Evolutionary conservation across 2,797 vertebrate species (phyloP).

Genomic region (Octomys mimax): DNA sequence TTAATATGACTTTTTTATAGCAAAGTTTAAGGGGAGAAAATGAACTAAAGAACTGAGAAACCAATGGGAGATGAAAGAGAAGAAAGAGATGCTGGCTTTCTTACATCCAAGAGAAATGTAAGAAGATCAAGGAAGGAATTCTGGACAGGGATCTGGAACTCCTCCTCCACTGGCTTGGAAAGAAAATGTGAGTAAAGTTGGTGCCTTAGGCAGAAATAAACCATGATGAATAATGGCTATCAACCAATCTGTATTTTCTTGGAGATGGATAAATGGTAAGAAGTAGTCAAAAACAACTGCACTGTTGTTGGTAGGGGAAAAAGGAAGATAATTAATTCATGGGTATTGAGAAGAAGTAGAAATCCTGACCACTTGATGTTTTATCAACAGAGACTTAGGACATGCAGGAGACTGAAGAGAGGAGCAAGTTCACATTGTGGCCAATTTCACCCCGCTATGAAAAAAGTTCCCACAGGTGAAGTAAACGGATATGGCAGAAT

Average conservation of each 20-base stretch:
- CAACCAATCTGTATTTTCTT: background rate
- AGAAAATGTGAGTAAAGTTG: background rate
- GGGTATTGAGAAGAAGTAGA: background rate
- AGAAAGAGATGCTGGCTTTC: background rate
- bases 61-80: background rate
- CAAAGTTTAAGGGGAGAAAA: background rate
- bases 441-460: background rate
- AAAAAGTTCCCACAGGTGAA: background rate
- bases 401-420: background rate
- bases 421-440: background rate
- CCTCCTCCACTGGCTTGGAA: background rate
- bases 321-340: background rate
- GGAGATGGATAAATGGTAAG: background rate
- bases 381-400: background rate
- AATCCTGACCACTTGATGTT: background rate
- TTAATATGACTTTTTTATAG: background rate
- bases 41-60: background rate
- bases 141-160: background rate
- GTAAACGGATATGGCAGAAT: background rate
- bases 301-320: background rate
- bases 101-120: background rate
- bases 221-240: background rate
- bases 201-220: background rate
- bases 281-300: background rate
- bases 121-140: background rate